A percentile compares a stretch with the other conserved stretches of the same genome.
phyloP scores from a whole-genome alignment of 2,113 vertebrate species.

The Odontesthes bonariensis region DNA sequence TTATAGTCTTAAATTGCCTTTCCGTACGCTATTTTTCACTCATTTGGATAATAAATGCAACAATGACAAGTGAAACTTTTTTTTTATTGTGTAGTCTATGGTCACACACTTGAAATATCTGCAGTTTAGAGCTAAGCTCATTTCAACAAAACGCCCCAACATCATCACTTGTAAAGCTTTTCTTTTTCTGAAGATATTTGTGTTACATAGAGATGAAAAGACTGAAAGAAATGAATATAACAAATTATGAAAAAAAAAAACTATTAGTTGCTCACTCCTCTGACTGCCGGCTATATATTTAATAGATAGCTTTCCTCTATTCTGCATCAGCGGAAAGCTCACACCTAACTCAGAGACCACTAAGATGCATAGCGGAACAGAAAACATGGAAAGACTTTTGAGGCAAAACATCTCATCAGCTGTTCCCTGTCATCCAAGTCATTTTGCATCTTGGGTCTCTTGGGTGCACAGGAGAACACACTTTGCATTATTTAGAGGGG shows the following conservation, averaged over 20 bases:
- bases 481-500: slow-evolving; percentile 84
- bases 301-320: background rate
- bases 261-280: background rate
- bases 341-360: slow-evolving; percentile 54
- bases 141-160: slow-evolving; percentile 1
- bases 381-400: slow-evolving; percentile 78
- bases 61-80: slow-evolving; percentile 4
- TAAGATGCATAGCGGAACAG: slow-evolving; percentile 39
- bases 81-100: slow-evolving; percentile 4
- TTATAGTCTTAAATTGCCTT: slow-evolving; percentile 57
- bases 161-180: slow-evolving; percentile 2
- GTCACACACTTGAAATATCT: slow-evolving; percentile 9
- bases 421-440: slow-evolving; percentile 73
- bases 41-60: slow-evolving; percentile 46
- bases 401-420: slow-evolving; percentile 61
- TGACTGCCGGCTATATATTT: background rate
- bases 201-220: background rate
- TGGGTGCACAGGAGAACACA: slow-evolving; percentile 62
- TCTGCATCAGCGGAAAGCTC: slow-evolving; percentile 18
- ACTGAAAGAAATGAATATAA: background rate
- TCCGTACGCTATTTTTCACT: slow-evolving; percentile 49
- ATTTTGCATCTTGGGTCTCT: slow-evolving; percentile 70
- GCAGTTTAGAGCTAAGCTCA: slow-evolving; percentile 5
- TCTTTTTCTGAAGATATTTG: background rate
- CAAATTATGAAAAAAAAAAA: background rate